Evolutionary conservation across 1,140 invertebrate genomes (phyloP).

Genomic region (Bombus pascuorum): DNA sequence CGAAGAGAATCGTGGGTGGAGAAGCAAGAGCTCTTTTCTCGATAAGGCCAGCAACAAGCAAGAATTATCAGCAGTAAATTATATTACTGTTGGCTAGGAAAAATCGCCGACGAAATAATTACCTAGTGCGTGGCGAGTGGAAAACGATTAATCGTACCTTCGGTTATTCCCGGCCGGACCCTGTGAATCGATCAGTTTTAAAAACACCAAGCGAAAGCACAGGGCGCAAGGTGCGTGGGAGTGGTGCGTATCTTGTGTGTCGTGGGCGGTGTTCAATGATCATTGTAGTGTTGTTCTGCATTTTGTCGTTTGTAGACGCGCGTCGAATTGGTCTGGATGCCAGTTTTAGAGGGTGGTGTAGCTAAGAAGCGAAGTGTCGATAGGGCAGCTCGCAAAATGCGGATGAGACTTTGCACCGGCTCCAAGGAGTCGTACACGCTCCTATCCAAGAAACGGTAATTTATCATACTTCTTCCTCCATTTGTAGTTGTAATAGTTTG

Average conservation of each 20-base stretch:
- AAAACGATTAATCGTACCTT: constrained; percentile 57
- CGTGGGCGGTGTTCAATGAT: constrained; percentile 45
- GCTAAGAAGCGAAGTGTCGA: constrained; percentile 65
- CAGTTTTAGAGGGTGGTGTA: constrained; percentile 73
- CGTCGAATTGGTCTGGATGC: constrained; percentile 69
- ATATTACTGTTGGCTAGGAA: constrained; percentile 43
- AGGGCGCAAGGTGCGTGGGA: not conserved
- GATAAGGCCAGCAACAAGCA: constrained; percentile 57
- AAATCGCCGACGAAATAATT: constrained; percentile 64
- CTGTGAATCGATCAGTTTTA: constrained; percentile 15
- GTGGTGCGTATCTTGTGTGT: not conserved
- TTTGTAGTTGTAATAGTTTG: not conserved
- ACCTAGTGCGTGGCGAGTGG: constrained; percentile 28
- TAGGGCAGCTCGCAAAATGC: constrained; percentile 74
- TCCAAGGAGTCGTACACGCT: constrained; percentile 78
- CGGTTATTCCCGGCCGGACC: constrained; percentile 38
- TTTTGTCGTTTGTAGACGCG: constrained; percentile 5
- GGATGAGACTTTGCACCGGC: constrained; percentile 76
- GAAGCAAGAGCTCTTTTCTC: constrained; percentile 38
- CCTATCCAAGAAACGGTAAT: constrained; percentile 77
- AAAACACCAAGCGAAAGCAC: not conserved
- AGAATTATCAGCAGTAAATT: constrained; percentile 56
- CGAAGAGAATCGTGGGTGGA: constrained; percentile 52
- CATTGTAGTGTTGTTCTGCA: not conserved
- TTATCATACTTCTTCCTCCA: not conserved